These are phyloP conservation scores for Phocoena phocoena DNA, from an alignment of 2,113 vertebrate species.

Conservation along the genomic window DNA sequence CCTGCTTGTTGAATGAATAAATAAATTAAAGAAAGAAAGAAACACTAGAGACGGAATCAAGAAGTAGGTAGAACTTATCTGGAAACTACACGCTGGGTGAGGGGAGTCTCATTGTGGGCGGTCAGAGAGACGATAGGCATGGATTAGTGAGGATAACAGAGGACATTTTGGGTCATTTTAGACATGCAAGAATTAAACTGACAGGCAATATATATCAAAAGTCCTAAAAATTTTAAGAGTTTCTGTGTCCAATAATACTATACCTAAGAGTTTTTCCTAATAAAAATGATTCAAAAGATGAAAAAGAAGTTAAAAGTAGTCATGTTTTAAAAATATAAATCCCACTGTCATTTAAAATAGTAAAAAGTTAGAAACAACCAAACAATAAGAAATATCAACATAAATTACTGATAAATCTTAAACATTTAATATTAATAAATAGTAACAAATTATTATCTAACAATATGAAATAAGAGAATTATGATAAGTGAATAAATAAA, in stretches of 20 bases:
- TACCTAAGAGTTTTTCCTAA: not conserved
- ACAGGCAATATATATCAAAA: not conserved
- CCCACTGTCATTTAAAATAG: not conserved
- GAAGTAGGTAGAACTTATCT: not conserved
- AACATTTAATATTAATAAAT: not conserved
- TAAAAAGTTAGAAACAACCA: not conserved
- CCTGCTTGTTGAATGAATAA: not conserved
- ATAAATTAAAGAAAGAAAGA: not conserved
- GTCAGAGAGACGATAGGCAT: not conserved
- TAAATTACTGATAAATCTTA: not conserved
- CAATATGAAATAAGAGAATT: not conserved
- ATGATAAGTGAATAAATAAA: not conserved
- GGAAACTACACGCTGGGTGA: not conserved
- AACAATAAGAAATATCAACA: not conserved
- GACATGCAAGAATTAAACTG: not conserved
- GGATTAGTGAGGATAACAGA: not conserved
- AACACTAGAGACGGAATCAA: not conserved
- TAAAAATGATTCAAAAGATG: not conserved
- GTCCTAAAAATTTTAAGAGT: not conserved
- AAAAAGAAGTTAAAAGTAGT: not conserved
- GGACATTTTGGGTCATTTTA: not conserved
- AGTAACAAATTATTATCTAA: not conserved
- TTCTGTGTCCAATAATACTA: not conserved
- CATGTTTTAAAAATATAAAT: slow-evolving; percentile 9
- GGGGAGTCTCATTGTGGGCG: not conserved